Base-by-base conservation (phyloP, 2,113 vertebrate species). In the Piaya cayana region DNA sequence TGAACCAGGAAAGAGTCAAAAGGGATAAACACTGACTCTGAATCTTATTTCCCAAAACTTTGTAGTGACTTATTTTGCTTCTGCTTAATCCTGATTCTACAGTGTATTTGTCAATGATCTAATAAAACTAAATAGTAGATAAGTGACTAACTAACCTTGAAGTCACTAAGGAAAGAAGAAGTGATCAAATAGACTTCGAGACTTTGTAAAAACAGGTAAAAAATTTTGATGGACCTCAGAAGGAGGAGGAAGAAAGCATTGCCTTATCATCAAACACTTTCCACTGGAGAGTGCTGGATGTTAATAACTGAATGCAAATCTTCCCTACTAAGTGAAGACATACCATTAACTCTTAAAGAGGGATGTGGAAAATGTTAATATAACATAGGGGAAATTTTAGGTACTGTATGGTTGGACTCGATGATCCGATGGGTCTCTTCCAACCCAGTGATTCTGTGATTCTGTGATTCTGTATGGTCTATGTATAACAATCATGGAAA, bases 91-190 rank as follows among this genome's bases (percentile, higher is more conserved):
- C 71, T 45, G 39, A 42, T 85, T 82, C 37, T 74, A 19, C 29
- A 37, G 9, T 50, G 16, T 36, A 50, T 21, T 3, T 42, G 9
- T 4, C 17, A 74, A 42, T 0, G 0, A 4, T 27, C 25, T 50
- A 74, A 56, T 30, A 64, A 72, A 72, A 42, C 22, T 47, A 29
- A n/a, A n/a, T 16, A 78, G 12, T 9, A 29, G 2, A 2, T 55
- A 55, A 77, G 36, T 2, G 9, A 67, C 19, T 58, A 74, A 64
- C 14, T 65, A 79, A 52, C 9, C 20, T 21, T 4, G 37, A 9
- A 74, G 8, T 5, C 5, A 47, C 43, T 0, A 2, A 27, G 29
- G 63, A 78, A 77, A 53, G 25, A 74, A 45, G 47, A 9, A 36
- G 8, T 12, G 3, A 26, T 11, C 17, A 37, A 75, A 47, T 7